phyloP scores from a whole-genome alignment of 2,797 vertebrate species.

The Cyclopterus lumpus region DNA sequence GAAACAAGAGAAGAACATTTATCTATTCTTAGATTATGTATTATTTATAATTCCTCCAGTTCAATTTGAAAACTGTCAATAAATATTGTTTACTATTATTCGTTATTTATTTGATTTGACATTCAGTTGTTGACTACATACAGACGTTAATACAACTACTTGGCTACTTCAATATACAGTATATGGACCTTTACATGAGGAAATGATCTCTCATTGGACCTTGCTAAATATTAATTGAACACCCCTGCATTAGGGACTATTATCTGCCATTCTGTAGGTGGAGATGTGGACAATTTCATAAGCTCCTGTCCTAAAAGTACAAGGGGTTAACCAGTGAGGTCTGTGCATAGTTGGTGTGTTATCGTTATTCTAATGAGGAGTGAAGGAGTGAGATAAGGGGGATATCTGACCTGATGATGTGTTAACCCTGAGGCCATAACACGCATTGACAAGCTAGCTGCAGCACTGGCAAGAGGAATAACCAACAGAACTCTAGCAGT shows the following conservation, averaged over 20 bases:
- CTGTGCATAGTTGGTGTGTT: background rate
- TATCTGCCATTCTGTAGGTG: background rate
- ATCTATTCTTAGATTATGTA: too few species aligned
- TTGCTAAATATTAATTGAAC: too few species aligned
- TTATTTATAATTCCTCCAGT: too few species aligned
- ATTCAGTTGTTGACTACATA: too few species aligned
- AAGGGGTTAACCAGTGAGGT: background rate
- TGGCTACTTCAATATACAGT: too few species aligned
- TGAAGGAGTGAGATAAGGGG: background rate
- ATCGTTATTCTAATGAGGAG: background rate
- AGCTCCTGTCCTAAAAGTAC: background rate
- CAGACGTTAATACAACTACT: too few species aligned
- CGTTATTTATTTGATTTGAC: too few species aligned
- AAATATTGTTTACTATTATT: too few species aligned
- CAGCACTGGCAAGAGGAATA: background rate
- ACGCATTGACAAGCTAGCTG: background rate
- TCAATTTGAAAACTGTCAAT: too few species aligned
- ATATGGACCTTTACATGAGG: too few species aligned
- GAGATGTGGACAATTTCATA: background rate
- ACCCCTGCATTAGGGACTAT: background rate
- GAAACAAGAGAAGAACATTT: too few species aligned
- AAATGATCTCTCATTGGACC: too few species aligned
- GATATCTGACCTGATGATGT: conserved; percentile 20
- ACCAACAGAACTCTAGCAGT: background rate
- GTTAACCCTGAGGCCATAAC: background rate